Base-by-base conservation (phyloP, 1,140 invertebrate genomes). In the Eciton burchellii region DNA sequence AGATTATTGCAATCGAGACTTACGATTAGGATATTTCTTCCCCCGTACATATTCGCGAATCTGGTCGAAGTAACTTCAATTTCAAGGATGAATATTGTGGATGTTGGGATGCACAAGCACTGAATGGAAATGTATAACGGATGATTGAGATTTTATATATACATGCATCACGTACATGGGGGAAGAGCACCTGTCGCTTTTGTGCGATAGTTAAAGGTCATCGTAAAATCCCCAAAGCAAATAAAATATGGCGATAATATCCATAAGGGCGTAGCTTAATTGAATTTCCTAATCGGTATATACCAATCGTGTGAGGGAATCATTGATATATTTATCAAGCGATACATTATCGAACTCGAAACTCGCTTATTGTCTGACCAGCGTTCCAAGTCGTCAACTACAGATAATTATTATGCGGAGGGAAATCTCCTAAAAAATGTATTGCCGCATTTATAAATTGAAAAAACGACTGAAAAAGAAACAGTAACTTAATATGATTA, bases 221-320 rank as follows among this genome's bases (percentile, higher is more conserved):
- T 43, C 1, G n/a, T 5, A 16, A 74, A 49, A 87, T 82, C 68
- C 63, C 24, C 35, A 21, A n/a, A 29, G 54, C 71, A 88, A 87
- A 88, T 68, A 87, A 41, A 45, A 21, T 52, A 6, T 16, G 3
- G 29, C 41, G 62, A 83, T 66, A 83, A 70, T n/a, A 65, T 81
- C 29, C 54, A 26, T 19, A 45, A 49, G 47, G 29, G 14, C 24
- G 63, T 35, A 43, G 6, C 70, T 84, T 87, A 84, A 86, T 84
- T 86, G 43, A 74, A 87, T 81, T 81, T 57, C 60, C n/a, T 68
- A 79, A 79, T 87, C 85, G 81, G 11, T 19, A 5, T 12, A 26
- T 11, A 21, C 1, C 21, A 29, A 71, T 85, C 26, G 65, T 52
- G 35, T 24, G 59, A 35, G 43, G 11, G 14, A 19, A 59, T 71